Percentiles rank a stretch among this genome's conserved stretches.
These are phyloP conservation scores for Miltochrista miniata DNA, from an alignment of 2,888 invertebrate species.

Conservation along the genomic window DNA sequence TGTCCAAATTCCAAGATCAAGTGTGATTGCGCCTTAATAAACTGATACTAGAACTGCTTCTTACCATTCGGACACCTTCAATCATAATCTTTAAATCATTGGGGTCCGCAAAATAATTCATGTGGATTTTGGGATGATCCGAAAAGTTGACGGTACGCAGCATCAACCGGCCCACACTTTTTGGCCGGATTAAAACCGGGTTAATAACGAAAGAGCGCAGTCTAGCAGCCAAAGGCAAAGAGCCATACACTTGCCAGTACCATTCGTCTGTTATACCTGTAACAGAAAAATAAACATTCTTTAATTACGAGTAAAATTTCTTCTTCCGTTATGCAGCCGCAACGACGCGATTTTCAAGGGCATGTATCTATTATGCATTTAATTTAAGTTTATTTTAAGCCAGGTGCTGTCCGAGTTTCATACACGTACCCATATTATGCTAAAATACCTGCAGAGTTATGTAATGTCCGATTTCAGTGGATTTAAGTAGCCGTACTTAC, in stretches of 20 bases:
- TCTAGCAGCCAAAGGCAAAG: slow-evolving; percentile 61
- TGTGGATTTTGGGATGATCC: slow-evolving; percentile 90
- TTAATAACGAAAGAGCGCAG: slow-evolving; percentile 87
- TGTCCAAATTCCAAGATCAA: too few relatives aligned
- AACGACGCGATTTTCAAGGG: too few relatives aligned
- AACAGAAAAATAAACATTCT: slow-evolving; percentile 21
- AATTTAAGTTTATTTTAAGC: too few relatives aligned
- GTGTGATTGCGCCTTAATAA: not conserved
- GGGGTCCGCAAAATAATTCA: slow-evolving; percentile 91
- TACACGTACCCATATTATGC: too few relatives aligned
- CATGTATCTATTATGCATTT: too few relatives aligned
- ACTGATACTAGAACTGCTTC: not conserved
- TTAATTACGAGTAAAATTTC: not conserved
- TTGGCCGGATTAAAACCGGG: slow-evolving; percentile 89
- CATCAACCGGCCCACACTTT: slow-evolving; percentile 88
- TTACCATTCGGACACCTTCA: slow-evolving; percentile 88
- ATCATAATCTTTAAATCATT: slow-evolving; percentile 89
- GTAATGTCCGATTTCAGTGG: too few relatives aligned
- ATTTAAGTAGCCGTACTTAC: too few relatives aligned
- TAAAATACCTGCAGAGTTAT: too few relatives aligned
- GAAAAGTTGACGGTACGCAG: slow-evolving; percentile 88
- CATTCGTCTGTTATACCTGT: slow-evolving; percentile 84
- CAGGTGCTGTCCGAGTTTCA: too few relatives aligned
- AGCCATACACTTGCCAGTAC: slow-evolving; percentile 81
- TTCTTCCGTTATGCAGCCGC: too few relatives aligned